Evolutionary conservation across 2,888 invertebrate genomes (phyloP), one percentile per base, ranked within the genome.

Genomic region (Eristalis arbustorum): DNA sequence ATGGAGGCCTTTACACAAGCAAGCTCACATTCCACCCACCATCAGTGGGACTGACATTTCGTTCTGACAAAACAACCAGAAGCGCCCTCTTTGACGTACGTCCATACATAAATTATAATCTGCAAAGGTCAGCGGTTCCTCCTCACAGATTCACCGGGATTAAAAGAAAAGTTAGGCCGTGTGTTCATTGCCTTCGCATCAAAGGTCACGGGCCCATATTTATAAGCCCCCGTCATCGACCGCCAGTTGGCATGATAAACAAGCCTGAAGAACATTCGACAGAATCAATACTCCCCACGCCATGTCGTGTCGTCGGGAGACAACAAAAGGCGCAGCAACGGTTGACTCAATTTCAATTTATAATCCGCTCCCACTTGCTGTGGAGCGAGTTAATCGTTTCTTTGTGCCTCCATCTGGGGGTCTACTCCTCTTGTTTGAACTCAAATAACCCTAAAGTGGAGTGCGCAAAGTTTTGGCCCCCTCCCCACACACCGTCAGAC

Each of bases 171-270:
- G 14, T 14, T n/a, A 42, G 42, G n/a, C 49, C 40, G n/a, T 25
- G 8, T 25, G 37, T 59, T 56, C 28, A 8, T n/a, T 69, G 18
- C 25, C 22, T 61, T 42, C 11, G 61, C 25, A 40, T 25, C n/a
- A 69, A 69, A 69, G 69, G 69, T 59, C 57, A 62, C 23, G 61
- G 18, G 40, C 42, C 40, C 61, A 61, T 25, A 31, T 71, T 61
- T 61, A 8, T 23, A 11, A 22, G 23, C 14, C 14, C n/a, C 3
- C 0, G 14, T 0, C 40, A 5, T n/a, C 42, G 2, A n/a, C 42
- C 42, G 3, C 42, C n/a, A 2, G 1, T 14, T 1, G n/a, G 4
- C 42, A 42, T 14, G 13, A 1, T 8, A n/a, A n/a, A 25, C 25
- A 1, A 25, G 25, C 25, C 25, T 5, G 6, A 31, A 10, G 31